phyloP scores from a whole-genome alignment of 2,888 invertebrate genomes.

The Caenorhabditis sulstoni region DNA sequence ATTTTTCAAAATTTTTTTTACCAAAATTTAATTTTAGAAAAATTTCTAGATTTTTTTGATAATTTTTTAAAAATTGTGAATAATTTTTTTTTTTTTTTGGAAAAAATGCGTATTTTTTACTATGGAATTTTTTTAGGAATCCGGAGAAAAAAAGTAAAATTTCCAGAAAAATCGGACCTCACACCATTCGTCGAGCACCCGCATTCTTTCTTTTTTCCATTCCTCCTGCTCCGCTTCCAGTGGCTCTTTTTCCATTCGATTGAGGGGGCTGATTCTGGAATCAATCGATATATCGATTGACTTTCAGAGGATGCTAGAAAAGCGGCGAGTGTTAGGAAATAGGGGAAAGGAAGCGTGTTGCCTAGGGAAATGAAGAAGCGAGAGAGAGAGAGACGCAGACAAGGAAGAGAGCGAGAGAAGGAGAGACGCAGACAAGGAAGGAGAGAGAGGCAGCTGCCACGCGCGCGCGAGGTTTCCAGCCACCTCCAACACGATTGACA shows the following conservation, averaged over 20 bases:
- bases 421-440: too few relatives aligned
- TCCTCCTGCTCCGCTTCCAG: constrained; percentile 48
- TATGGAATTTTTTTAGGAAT: too few relatives aligned
- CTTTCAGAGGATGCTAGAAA: neutral
- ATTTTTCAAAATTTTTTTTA: too few relatives aligned
- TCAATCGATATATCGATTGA: constrained; percentile 1
- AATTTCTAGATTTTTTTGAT: neutral
- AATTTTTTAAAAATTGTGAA: constrained; percentile 15
- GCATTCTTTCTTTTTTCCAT: constrained; percentile 59
- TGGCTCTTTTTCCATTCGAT: constrained; percentile 46
- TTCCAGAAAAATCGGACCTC: constrained; percentile 47
- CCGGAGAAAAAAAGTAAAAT: too few relatives aligned
- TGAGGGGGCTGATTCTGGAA: too few relatives aligned
- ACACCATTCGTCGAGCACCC: constrained; percentile 67
- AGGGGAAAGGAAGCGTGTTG: neutral
- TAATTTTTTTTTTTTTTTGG: too few relatives aligned
- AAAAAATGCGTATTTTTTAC: constrained; percentile 1
- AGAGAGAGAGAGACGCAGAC: constrained; percentile 6
- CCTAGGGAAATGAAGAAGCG: neutral
- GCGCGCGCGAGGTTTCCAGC: too few relatives aligned
- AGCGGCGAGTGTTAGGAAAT: neutral
- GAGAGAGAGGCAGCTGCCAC: too few relatives aligned
- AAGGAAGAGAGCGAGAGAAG: too few relatives aligned
- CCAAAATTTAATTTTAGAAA: neutral
- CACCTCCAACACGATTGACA: too few relatives aligned